These are phyloP conservation scores for Vulpes vulpes DNA, from an alignment of 2,113 vertebrate genomes.

Conservation along the genomic window DNA sequence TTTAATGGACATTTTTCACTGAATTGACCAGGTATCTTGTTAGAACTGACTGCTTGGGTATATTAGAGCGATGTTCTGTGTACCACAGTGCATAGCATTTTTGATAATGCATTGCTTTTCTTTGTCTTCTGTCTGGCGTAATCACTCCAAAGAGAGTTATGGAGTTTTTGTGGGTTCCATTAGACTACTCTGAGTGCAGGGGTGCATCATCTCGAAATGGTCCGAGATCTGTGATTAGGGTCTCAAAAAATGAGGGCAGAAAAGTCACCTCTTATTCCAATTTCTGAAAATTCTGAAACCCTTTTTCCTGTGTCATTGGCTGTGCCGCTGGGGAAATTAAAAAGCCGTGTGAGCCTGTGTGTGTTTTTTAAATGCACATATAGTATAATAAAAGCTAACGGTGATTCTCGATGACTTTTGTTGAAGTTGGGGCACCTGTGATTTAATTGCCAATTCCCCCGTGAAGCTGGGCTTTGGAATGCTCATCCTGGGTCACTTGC, in stretches of 20 bases:
- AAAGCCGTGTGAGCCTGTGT: not conserved
- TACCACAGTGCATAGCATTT: not conserved
- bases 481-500: conserved; percentile 76
- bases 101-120: not conserved
- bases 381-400: conserved; percentile 72
- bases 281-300: not conserved
- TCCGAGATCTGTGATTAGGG: not conserved
- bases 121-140: not conserved
- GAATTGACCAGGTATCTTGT: not conserved
- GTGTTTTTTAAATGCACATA: conserved; percentile 42
- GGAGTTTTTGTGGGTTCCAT: not conserved
- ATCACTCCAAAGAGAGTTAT: not conserved
- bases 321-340: conserved; percentile 33
- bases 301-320: not conserved
- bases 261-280: not conserved
- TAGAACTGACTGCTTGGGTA: not conserved
- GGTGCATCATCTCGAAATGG: not conserved
- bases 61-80: not conserved
- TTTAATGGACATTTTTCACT: not conserved
- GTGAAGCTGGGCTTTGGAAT: conserved; percentile 82
- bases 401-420: conserved; percentile 83
- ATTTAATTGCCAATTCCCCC: conserved; percentile 86
- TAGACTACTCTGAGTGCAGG: not conserved
- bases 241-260: not conserved
- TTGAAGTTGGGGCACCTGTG: conserved; percentile 86